These are phyloP conservation scores for Aspidapion aeneum DNA, from an alignment of 2,888 invertebrate species.

Conservation along the genomic window DNA sequence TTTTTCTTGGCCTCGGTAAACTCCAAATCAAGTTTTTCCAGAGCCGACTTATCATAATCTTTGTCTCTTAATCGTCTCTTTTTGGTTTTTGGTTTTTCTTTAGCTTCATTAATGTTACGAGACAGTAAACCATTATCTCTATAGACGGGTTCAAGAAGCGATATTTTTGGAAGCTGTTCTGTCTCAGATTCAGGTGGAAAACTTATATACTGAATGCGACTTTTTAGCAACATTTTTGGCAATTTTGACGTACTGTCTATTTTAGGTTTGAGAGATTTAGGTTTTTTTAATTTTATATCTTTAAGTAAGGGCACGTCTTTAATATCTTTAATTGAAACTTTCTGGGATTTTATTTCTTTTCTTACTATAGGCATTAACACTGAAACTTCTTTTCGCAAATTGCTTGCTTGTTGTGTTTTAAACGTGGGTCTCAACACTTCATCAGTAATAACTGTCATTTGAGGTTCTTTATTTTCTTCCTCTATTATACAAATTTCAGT, in stretches of 20 bases:
- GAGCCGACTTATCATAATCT: conserved; percentile 43
- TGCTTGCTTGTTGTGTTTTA: conserved; percentile 31
- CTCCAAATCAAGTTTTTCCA: conserved; percentile 49
- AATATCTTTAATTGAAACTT: conserved; percentile 58
- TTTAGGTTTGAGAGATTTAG: conserved; percentile 39
- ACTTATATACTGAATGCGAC: conserved; percentile 59
- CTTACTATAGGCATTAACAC: conserved; percentile 43
- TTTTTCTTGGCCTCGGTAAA: conserved; percentile 46
- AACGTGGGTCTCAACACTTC: conserved; percentile 12
- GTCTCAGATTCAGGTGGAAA: conserved; percentile 44
- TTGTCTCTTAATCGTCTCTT: conserved; percentile 44
- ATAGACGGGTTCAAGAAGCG: conserved; percentile 41
- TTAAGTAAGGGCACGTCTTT: conserved; percentile 50
- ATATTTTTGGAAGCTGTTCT: conserved; percentile 41
- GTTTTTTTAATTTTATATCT: conserved; percentile 60
- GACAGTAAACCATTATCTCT: conserved; percentile 48
- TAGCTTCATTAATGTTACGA: conserved; percentile 51
- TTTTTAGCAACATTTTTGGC: conserved; percentile 62
- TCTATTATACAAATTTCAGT: conserved; percentile 41
- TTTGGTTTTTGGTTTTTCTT: conserved; percentile 40
- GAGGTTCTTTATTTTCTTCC: conserved; percentile 45
- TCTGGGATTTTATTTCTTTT: conserved; percentile 58
- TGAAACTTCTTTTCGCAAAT: conserved; percentile 33
- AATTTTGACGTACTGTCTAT: conserved; percentile 51
- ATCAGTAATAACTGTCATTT: conserved; percentile 43